Conservation (phyloP, 2,888 invertebrate genomes). For the Disparrhopalites patrizii region DNA sequence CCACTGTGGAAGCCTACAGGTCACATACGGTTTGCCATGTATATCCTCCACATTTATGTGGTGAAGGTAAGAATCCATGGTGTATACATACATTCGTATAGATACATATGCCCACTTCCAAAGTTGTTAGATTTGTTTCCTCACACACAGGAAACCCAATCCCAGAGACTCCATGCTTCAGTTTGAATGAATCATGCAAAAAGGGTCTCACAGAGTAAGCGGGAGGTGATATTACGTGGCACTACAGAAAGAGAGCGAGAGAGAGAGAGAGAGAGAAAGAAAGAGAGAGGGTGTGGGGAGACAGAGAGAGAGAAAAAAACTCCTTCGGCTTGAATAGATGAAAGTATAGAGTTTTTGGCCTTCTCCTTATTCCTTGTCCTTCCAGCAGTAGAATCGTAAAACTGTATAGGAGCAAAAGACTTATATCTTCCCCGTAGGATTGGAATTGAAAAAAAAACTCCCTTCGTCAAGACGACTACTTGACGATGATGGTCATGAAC, state of each 20-base stretch:
- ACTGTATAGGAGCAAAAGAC: slow-evolving; percentile 6
- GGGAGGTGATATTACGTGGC: slow-evolving; percentile 14
- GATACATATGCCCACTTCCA: too few relatives aligned
- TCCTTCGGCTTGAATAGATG: slow-evolving; percentile 8
- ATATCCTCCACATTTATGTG: too few relatives aligned
- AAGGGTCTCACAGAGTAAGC: slow-evolving; percentile 9
- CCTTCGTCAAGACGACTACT: slow-evolving; percentile 1
- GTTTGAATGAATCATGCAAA: slow-evolving; percentile 21
- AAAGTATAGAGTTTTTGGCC: neutral
- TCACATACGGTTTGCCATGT: too few relatives aligned
- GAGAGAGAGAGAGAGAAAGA: slow-evolving; percentile 3
- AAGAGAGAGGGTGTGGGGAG: neutral
- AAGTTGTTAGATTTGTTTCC: slow-evolving; percentile 21
- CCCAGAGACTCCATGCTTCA: slow-evolving; percentile 15
- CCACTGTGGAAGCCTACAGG: too few relatives aligned
- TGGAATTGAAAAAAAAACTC: slow-evolving; percentile 14
- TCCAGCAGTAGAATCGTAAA: slow-evolving; percentile 10
- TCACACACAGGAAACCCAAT: slow-evolving; percentile 24
- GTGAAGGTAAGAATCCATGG: too few relatives aligned
- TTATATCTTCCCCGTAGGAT: slow-evolving; percentile 13
- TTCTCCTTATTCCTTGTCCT: slow-evolving; percentile 12
- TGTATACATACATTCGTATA: too few relatives aligned
- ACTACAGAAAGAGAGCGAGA: neutral
- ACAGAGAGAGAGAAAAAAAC: too few relatives aligned
- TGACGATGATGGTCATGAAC: slow-evolving; percentile 9